These are phyloP conservation scores for Suricata suricatta DNA, from an alignment of 2,113 vertebrate genomes.

Conservation along the genomic window DNA sequence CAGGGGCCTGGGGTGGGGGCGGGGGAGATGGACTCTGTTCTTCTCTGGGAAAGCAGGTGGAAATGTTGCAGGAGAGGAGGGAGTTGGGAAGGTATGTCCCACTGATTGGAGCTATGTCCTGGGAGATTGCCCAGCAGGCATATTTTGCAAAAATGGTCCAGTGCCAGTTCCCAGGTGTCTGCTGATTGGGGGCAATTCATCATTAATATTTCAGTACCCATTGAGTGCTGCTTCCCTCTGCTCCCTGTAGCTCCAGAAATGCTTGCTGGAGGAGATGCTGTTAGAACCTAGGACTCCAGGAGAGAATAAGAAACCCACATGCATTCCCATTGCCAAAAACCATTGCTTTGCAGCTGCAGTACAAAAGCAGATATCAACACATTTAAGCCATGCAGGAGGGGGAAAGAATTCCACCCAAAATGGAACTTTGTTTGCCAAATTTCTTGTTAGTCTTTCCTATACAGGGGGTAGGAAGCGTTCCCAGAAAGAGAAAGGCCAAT, in stretches of 20 bases:
- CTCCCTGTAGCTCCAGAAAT: conserved; percentile 35
- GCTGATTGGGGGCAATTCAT: conserved; percentile 9
- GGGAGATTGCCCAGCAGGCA: neutral
- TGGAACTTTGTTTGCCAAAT: conserved; percentile 79
- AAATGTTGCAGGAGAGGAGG: neutral
- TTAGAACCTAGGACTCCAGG: conserved; percentile 39
- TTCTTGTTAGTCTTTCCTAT: conserved; percentile 70
- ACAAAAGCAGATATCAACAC: conserved; percentile 65
- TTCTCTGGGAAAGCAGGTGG: neutral
- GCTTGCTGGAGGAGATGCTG: conserved; percentile 46
- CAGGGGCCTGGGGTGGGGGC: neutral
- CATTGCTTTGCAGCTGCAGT: conserved; percentile 75
- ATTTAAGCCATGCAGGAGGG: conserved; percentile 63
- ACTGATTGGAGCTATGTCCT: neutral
- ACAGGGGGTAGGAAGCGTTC: conserved; percentile 76
- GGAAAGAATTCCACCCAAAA: conserved; percentile 73
- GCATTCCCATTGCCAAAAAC: conserved; percentile 52
- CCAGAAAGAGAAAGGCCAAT: conserved; percentile 70
- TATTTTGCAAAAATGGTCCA: conserved; percentile 26
- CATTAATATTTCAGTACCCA: conserved; percentile 57
- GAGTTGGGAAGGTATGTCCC: neutral
- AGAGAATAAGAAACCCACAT: conserved; percentile 21
- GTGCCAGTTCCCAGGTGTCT: neutral
- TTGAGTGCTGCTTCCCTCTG: neutral
- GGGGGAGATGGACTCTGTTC: neutral